Conservation (phyloP, 2,113 vertebrate genomes). For the Perca flavescens region DNA sequence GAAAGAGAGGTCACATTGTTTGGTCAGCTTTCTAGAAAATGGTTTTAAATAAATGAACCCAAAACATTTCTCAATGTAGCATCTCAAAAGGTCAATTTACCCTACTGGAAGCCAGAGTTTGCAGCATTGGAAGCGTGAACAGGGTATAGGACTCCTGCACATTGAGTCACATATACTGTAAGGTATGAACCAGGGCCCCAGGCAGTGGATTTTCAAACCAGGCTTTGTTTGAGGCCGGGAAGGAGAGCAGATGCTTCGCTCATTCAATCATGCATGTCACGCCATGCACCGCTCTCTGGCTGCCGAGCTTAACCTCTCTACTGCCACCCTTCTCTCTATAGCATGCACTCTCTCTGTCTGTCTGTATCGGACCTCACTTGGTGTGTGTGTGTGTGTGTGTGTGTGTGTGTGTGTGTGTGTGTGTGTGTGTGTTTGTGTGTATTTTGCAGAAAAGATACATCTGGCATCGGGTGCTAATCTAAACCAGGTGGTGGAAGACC, state of each 20-base stretch:
- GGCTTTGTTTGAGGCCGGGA: conserved; percentile 67
- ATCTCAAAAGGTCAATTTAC: conserved; percentile 12
- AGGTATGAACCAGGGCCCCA: conserved; percentile 45
- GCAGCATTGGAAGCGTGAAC: conserved; percentile 24
- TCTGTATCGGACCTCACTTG: background rate
- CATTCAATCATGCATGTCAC: conserved; percentile 75
- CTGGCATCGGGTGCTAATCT: conserved; percentile 66
- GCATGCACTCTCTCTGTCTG: background rate
- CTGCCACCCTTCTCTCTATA: conserved; percentile 28
- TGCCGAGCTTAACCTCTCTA: conserved; percentile 35
- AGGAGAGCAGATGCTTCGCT: conserved; percentile 74
- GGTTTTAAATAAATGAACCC: conserved; percentile 33
- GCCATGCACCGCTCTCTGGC: conserved; percentile 24
- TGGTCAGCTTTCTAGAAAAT: conserved; percentile 10
- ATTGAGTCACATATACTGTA: conserved; percentile 27
- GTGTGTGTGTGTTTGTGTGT: conserved; percentile 15
- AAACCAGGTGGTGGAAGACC: conserved; percentile 71
- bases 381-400: conserved; percentile 26
- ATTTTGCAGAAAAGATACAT: conserved; percentile 51
- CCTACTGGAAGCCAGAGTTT: background rate
- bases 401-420: conserved; percentile 8
- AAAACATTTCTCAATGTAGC: background rate
- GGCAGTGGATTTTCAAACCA: conserved; percentile 67
- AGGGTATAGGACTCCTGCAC: conserved; percentile 11
- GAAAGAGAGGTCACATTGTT: conserved; percentile 17